Evolutionary conservation across 2,888 invertebrate genomes (phyloP).

Genomic region (Deilephila porcellus): DNA sequence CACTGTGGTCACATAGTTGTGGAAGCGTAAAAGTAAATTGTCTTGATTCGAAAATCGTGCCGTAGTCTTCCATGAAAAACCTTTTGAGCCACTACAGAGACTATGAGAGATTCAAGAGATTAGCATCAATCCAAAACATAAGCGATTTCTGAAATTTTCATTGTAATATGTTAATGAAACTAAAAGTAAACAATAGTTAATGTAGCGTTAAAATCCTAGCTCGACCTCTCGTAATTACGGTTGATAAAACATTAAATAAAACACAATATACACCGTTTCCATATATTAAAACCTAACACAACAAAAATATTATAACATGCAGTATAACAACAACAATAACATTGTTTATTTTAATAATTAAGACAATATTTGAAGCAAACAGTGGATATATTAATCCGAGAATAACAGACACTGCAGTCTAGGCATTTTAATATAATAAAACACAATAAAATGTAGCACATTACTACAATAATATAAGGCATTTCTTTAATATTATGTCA

Average conservation of each 20-base stretch:
- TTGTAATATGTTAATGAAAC: not conserved
- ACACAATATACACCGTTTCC: not conserved
- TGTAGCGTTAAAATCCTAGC: not conserved
- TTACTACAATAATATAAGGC: too few species aligned
- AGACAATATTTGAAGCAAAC: not conserved
- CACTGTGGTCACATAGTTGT: too few species aligned
- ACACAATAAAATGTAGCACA: too few species aligned
- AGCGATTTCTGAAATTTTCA: not conserved
- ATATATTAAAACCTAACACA: not conserved
- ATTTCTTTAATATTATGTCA: too few species aligned
- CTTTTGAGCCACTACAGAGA: too few species aligned
- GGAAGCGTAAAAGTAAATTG: too few species aligned
- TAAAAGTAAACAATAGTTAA: not conserved
- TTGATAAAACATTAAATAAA: conserved; percentile 8
- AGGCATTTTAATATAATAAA: not conserved
- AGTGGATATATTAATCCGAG: not conserved
- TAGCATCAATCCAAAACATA: too few species aligned
- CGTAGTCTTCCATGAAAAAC: too few species aligned
- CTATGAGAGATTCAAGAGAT: too few species aligned
- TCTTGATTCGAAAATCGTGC: too few species aligned
- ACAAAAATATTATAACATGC: not conserved
- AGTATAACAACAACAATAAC: not conserved
- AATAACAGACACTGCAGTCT: not conserved
- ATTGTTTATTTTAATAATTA: not conserved
- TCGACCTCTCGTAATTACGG: not conserved